Evolutionary conservation across 2,888 invertebrate species (phyloP), one percentile per base, ranked within the genome.

Genomic region (Bibio marci): DNA sequence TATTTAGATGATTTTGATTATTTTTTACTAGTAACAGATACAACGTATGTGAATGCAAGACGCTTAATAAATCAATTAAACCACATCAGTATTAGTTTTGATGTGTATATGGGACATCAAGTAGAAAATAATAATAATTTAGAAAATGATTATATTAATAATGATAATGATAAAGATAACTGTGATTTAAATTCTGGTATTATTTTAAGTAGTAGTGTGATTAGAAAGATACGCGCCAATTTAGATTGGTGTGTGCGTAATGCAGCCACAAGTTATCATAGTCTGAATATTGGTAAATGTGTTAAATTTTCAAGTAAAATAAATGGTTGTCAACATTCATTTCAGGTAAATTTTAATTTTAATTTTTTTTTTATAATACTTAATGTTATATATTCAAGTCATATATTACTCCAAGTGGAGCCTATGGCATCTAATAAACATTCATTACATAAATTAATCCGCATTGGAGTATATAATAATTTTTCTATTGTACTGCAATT

Each of bases 231-330:
- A 49, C 76, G 80, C 50, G 67, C 66, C 32, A 76, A 80, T 56
- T 64, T 91, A 50, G 87, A 90, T 56, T 88, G 88, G 82, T 91
- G 91, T 59, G 81, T 86, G 15, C 77, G 79, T 47, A 87, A 86
- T 62, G 79, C 83, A 2, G 78, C 79, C 53, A 82, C 86, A 2
- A 75, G 78, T 45, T 79, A 76, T 49, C 80, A 83, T 53, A 82
- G 82, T 57, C 76, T 85, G 55, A 90, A 88, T 65, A 67, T 92
- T 44, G 91, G 90, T n/a, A 70, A 83, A 46, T 91, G 92, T 57
- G 72, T 63, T 13, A 60, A 60, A 46, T 57, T 62, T 43, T 56
- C 61, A 39, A 65, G 57, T 45, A 63, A 59, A 49, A 54, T 55
- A 48, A 53, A 55, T 38, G 53, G 53, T 40, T 66, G 55, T 45